Evolutionary conservation across 2,888 invertebrate genomes (phyloP), one percentile per base, ranked within the genome.

Genomic region (Scaptomyza polygonia): DNA sequence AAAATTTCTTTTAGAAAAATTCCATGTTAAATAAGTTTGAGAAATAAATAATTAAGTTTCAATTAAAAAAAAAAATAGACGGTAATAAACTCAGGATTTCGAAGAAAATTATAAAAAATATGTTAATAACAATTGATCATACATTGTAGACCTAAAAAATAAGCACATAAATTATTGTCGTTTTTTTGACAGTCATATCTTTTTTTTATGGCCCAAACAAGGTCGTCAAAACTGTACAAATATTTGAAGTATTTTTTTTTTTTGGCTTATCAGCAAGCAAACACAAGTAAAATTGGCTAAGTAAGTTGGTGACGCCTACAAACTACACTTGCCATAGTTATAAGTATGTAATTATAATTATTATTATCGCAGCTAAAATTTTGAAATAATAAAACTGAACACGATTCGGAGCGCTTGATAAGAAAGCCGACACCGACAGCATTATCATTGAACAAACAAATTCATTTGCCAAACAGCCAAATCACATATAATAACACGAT

Each of bases 381-480:
- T 29, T 36, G 1, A 43, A 25, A 29, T 36, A 53, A 16, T 14
- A 47, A 51, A 47, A 25, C 12, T 21, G 43, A 63, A 70, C 48
- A 53, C 47, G 59, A 76, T 65, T 75, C 66, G 71, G 47, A 44
- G 27, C 12, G 58, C 9, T 44, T 72, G 77, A 77, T 72, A 67
- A 72, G 67, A 27, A 3, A 6, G 14, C 36, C 36, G 30, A 32
- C 11, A 11, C 9, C 64, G 53, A 40, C 58, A 56, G 36, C 30
- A 7, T 69, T 73, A 77, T 77, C 82, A 73, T 40, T 58, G 47
- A 82, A 34, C 51, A 76, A 82, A 81, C 64, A 70, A 67, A 73
- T 72, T 84, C 67, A 57, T 77, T 73, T 69, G 77, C 79, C 71
- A 77, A 86, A 83, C 67, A 72, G 49, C 47, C 57, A 77, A 80